Evolutionary conservation across 2,888 invertebrate genomes (phyloP).

Genomic region (Polydesmus complanatus): DNA sequence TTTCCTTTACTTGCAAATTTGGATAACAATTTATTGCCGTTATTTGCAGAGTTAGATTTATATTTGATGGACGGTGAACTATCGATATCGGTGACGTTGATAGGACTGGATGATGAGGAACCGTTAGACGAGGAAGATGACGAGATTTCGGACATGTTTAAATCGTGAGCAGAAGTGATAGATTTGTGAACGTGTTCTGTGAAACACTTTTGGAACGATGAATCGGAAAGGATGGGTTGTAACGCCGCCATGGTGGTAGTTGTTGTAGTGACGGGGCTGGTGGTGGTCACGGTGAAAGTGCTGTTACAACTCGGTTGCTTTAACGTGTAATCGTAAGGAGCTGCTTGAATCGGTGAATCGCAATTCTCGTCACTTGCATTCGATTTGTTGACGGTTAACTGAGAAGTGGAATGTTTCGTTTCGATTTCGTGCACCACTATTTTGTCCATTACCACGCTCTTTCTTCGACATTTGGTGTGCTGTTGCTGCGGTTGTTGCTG

Average conservation of each 20-base stretch:
- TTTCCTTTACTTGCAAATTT: neutral
- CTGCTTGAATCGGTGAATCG: neutral
- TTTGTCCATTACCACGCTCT: neutral
- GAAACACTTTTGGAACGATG: slow-evolving; percentile 6
- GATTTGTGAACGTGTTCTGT: slow-evolving; percentile 7
- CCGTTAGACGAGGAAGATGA: neutral
- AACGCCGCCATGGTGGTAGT: neutral
- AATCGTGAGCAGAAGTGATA: neutral
- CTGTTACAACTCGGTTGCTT: neutral
- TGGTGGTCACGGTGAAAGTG: neutral
- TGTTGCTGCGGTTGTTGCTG: neutral
- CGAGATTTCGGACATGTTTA: neutral
- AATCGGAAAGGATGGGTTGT: neutral
- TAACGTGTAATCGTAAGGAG: neutral
- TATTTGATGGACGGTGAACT: neutral
- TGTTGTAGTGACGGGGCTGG: neutral
- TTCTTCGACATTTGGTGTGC: neutral
- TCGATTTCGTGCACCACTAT: neutral
- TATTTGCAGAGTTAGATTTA: neutral
- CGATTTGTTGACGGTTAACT: neutral
- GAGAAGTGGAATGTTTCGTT: neutral
- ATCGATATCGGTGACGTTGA: neutral
- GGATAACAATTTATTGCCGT: too few relatives aligned
- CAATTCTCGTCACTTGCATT: neutral
- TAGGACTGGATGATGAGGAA: neutral